These are phyloP conservation scores for Meloidogyne exigua DNA, from an alignment of 1,140 invertebrate species.

Conservation along the genomic window DNA sequence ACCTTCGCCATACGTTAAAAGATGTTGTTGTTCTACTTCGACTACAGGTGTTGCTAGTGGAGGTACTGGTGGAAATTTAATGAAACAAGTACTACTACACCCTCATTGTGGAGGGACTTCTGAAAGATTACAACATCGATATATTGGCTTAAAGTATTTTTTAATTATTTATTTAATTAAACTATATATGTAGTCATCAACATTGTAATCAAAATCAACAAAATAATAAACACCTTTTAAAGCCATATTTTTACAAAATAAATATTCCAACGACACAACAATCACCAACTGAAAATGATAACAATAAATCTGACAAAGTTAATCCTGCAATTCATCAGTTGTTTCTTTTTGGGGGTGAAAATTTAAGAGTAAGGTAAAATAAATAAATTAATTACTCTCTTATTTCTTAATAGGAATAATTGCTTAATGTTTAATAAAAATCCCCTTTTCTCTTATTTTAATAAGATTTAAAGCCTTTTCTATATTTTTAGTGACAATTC, in stretches of 20 bases:
- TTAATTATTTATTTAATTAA: background rate
- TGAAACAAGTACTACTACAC: conserved; percentile 6
- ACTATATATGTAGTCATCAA: background rate
- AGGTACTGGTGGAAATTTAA: conserved; percentile 2
- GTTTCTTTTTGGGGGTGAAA: conserved; percentile 4
- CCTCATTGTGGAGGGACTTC: conserved; percentile 8
- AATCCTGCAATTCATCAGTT: conserved; percentile 10
- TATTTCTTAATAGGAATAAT: too few relatives aligned
- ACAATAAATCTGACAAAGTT: background rate
- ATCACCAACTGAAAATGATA: background rate
- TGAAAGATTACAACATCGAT: background rate
- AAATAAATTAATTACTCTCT: too few relatives aligned
- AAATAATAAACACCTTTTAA: conserved; percentile 4
- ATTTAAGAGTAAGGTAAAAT: conserved; percentile 8
- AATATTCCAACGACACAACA: background rate
- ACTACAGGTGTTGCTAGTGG: conserved; percentile 8
- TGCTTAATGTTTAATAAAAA: too few relatives aligned
- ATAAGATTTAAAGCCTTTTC: too few relatives aligned
- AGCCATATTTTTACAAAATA: background rate
- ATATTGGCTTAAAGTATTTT: background rate
- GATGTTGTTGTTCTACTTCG: conserved; percentile 5
- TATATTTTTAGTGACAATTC: conserved; percentile 46
- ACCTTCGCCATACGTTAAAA: background rate
- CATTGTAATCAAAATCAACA: conserved; percentile 2
- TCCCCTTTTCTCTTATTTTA: too few relatives aligned